Conservation (phyloP, 2,113 vertebrate species). For the Malurus melanocephalus region DNA sequence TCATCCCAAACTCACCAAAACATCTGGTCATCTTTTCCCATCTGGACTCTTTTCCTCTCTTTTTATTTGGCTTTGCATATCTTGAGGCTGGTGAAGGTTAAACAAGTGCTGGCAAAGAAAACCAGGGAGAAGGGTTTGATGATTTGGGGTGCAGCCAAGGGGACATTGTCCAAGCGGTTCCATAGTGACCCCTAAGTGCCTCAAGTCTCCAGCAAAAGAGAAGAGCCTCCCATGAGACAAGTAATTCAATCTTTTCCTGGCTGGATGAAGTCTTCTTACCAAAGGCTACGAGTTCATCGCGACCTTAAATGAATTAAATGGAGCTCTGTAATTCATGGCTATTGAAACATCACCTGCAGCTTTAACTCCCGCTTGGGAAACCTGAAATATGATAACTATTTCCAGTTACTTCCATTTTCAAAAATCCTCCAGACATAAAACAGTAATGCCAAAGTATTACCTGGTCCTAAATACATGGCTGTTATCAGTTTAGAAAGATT, state of each 20-base stretch:
- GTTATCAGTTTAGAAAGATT: neutral
- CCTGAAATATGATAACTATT: constrained; percentile 41
- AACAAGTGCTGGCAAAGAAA: constrained; percentile 42
- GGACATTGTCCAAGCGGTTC: constrained; percentile 39
- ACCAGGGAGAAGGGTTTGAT: neutral
- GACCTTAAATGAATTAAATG: constrained; percentile 16
- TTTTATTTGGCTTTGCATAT: neutral
- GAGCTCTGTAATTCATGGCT: constrained; percentile 32
- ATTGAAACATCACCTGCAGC: constrained; percentile 47
- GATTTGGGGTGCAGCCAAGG: constrained; percentile 54
- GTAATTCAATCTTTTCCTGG: constrained; percentile 42
- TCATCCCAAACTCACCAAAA: constrained; percentile 3
- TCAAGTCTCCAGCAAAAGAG: constrained; percentile 44
- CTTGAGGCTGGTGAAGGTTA: constrained; percentile 29
- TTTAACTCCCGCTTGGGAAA: constrained; percentile 36
- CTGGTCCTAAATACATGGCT: neutral
- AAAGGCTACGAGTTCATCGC: constrained; percentile 26
- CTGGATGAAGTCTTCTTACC: constrained; percentile 21
- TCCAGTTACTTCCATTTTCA: constrained; percentile 47
- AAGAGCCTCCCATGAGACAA: constrained; percentile 27
- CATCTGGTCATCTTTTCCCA: constrained; percentile 57
- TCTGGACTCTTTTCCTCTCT: constrained; percentile 6
- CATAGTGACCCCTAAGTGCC: constrained; percentile 46
- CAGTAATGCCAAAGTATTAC: neutral
- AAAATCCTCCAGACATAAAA: constrained; percentile 16